Base-by-base conservation (phyloP, 2,888 invertebrate species). In the Fissipunctia ypsillon region DNA sequence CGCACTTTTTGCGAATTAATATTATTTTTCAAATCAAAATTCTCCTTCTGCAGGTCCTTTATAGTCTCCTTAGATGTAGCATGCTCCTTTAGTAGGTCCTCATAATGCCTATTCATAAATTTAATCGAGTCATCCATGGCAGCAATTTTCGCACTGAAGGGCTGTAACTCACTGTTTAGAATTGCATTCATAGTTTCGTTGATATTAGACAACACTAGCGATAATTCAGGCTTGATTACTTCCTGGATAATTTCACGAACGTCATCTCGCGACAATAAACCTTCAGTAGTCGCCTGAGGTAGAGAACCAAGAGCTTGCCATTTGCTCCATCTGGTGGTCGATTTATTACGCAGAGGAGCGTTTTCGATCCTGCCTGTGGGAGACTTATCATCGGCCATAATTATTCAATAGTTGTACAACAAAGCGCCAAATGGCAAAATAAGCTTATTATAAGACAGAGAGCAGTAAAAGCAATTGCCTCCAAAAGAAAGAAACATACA, bases 141-240 rank as follows among this genome's bases (percentile, higher is more conserved):
- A 67, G 16, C 2, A 67, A 59, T 43, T 67, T 67, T 67, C 2
- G 19, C 19, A 31, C 43, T 25, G n/a, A 59, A n/a, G 2, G 57
- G 28, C 31, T 31, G 43, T n/a, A 67, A 12, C 4, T 31, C 31
- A 43, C 31, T 57, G 7, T n/a, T 22, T n/a, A 67, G 16, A n/a
- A 31, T n/a, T 43, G 4, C 2, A 43, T 43, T 67, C 4, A 67
- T 19, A n/a, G 43, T 31, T n/a, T 59, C 31, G 19, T 59, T 31
- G 22, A 67, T 19, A n/a, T 59, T 59, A n/a, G n/a, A n/a, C 16
- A 59, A 19, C 19, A 67, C 43, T 12, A n/a, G 16, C 12, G 43
- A 67, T n/a, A 59, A 45, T 59, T 59, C 67, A 31, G 31, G 7
- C 7, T 50, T 65, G 0, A 48, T 64, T 1, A 50, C 35, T 52